A percentile compares a stretch with the other conserved stretches of the same genome.
Evolutionary conservation across 2,113 vertebrate genomes (phyloP).

Genomic region (Vidua chalybeata): DNA sequence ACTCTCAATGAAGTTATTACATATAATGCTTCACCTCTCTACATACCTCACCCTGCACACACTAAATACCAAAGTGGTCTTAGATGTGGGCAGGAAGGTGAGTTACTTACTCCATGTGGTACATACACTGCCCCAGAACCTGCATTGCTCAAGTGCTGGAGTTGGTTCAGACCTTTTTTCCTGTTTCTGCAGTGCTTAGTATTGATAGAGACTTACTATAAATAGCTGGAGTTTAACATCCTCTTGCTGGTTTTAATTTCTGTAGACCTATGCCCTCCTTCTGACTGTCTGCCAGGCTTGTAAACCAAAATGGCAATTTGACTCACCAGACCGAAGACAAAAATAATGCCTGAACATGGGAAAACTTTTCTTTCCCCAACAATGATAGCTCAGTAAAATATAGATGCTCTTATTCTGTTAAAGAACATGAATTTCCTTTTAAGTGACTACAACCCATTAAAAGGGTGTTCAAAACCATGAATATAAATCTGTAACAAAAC

Average conservation of each 20-base stretch:
- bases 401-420: not conserved
- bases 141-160: not conserved
- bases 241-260: slow-evolving; percentile 13
- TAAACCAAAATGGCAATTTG: slow-evolving; percentile 24
- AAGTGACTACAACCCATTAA: not conserved
- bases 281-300: not conserved
- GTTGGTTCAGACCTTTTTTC: not conserved
- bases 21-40: not conserved
- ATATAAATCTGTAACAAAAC: not conserved
- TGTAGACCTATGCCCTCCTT: not conserved
- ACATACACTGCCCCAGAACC: not conserved
- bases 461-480: not conserved
- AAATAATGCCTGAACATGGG: slow-evolving; percentile 13
- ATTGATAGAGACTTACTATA: not conserved
- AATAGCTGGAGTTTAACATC: not conserved
- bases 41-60: not conserved
- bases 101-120: not conserved
- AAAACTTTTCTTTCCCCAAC: not conserved
- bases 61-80: not conserved
- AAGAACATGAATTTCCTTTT: not conserved
- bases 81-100: not conserved
- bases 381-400: not conserved
- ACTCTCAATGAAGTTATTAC: not conserved
- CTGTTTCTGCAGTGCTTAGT: not conserved
- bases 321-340: not conserved